Base-by-base conservation (phyloP, 2,113 vertebrate genomes). In the Apteryx mantelli region DNA sequence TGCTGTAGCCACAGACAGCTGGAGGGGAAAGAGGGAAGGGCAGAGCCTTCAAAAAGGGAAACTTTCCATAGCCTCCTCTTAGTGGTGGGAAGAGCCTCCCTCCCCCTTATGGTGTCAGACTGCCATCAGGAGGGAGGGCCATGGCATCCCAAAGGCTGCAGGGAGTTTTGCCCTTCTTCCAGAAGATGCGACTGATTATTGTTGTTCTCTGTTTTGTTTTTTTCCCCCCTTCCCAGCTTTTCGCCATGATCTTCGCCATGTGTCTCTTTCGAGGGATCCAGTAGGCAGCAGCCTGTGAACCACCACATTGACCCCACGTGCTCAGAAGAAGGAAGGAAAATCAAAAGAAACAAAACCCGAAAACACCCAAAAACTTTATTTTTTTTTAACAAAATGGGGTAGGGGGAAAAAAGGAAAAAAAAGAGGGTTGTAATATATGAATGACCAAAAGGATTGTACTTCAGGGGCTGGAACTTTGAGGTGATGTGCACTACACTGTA, bases 191-290 rank as follows among this genome's bases (percentile, higher is more conserved):
- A 4, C 63, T 56, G 25, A 40, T 34, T 69, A 36, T 46, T 2
- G 5, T 11, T 25, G 4, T 64, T 81, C 63, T 92, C 42, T 95
- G 18, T 70, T 96, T 92, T 86, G 78, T 46, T 93, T 95, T 78
- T 91, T 28, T 66, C 66, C 75, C 10, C 64, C 87, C 79, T 95
- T 86, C 64, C 38, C 98, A 99, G 99, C 98, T 99, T 22, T 99
- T 99, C 14, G 98, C 99, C 93, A 99, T 99, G 99, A 98, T 99
- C 95, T 99, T 99, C 42, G 99, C 99, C 44, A 99, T 99, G 99
- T 99, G 99, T 97, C 98, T 99, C 91, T 99, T 99, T 96, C 97
- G 98, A 94, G 99, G 99, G 69, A 99, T 99, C 97, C 99, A 99
- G 97, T 99, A 98, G 89, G 93, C 96, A 77, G 80, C 18, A 60